These are phyloP conservation scores for Spatula clypeata DNA, from an alignment of 2,797 vertebrate genomes.

Conservation along the genomic window DNA sequence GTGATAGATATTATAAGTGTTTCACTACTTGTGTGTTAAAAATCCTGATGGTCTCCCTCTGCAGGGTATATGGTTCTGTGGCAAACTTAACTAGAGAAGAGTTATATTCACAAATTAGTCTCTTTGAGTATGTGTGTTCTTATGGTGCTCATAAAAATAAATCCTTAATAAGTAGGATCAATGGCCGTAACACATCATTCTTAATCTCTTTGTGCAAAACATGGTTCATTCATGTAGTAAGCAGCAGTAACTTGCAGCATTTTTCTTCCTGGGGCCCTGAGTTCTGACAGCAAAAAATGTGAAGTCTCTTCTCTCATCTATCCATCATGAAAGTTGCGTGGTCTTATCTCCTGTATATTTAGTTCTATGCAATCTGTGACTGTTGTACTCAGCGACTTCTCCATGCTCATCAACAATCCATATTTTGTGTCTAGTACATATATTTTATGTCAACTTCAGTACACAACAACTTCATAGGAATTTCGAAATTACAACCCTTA, in stretches of 20 bases:
- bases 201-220: not conserved
- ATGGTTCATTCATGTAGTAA: not conserved
- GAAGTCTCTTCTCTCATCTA: not conserved
- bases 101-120: not conserved
- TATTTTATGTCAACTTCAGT: not conserved
- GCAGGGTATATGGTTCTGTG: not conserved
- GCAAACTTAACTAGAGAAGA: not conserved
- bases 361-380: not conserved
- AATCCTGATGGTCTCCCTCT: not conserved
- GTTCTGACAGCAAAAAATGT: not conserved
- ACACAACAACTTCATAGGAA: not conserved
- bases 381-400: not conserved
- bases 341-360: not conserved
- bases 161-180: not conserved
- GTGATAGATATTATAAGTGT: not conserved
- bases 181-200: not conserved
- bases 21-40: not conserved
- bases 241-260: not conserved
- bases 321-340: not conserved
- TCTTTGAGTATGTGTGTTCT: not conserved
- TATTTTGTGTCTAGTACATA: not conserved
- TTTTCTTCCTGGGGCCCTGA: not conserved
- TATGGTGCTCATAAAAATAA: not conserved
- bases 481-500: not conserved
- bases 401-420: not conserved